A percentile compares a stretch with the other conserved stretches of the same genome.
Evolutionary conservation across 2,888 invertebrate genomes (phyloP).

Genomic region (Plusia festucae): DNA sequence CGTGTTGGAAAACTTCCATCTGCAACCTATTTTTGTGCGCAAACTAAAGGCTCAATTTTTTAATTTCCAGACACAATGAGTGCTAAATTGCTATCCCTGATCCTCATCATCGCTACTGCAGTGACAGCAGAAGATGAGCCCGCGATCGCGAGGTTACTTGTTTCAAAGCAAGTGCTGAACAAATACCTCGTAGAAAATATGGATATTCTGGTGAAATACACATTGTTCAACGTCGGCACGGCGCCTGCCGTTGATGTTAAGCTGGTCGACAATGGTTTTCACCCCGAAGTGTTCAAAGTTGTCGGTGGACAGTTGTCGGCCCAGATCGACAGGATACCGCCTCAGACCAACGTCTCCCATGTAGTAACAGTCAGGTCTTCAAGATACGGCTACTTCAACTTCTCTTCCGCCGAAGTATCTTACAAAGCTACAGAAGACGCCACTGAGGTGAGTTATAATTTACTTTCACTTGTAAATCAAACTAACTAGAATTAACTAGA

Average conservation of each 20-base stretch:
- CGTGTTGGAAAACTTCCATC: slow-evolving; percentile 14
- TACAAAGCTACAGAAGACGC: slow-evolving; percentile 96
- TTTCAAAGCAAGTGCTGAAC: slow-evolving; percentile 98
- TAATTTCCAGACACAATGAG: slow-evolving; percentile 81
- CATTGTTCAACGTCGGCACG: slow-evolving; percentile 97
- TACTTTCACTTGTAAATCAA: slow-evolving; percentile 36
- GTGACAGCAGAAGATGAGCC: slow-evolving; percentile 91
- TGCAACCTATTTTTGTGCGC: slow-evolving; percentile 33
- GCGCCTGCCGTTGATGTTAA: slow-evolving; percentile 97
- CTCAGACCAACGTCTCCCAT: slow-evolving; percentile 98
- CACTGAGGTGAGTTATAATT: slow-evolving; percentile 88
- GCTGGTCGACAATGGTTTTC: slow-evolving; percentile 97
- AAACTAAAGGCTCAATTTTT: slow-evolving; percentile 46
- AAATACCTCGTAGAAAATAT: slow-evolving; percentile 98
- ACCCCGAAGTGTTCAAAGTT: slow-evolving; percentile 96
- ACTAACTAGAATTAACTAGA: neutral
- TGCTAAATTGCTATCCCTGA: slow-evolving; percentile 81
- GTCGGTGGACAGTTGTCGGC: slow-evolving; percentile 96
- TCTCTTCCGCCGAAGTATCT: slow-evolving; percentile 97
- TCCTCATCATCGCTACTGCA: slow-evolving; percentile 82
- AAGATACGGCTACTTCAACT: slow-evolving; percentile 98
- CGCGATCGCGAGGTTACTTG: slow-evolving; percentile 94
- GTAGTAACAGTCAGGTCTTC: slow-evolving; percentile 97
- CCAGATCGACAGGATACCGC: slow-evolving; percentile 96
- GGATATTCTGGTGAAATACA: slow-evolving; percentile 98